Percentiles rank a stretch among this genome's conserved stretches.
Evolutionary conservation across 1,140 invertebrate species (phyloP).

Genomic region (Sarcophaga peregrina): DNA sequence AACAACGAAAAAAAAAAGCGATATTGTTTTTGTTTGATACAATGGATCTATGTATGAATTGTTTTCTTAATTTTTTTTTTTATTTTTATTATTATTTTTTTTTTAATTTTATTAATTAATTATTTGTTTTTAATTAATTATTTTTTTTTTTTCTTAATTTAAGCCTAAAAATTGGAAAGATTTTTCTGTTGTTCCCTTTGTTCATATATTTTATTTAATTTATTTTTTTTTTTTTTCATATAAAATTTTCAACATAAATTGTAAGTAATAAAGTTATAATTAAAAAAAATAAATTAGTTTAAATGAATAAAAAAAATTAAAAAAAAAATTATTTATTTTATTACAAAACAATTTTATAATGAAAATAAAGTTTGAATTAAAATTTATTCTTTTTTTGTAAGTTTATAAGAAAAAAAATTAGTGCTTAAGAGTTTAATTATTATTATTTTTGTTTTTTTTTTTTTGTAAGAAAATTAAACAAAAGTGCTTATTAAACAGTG

Average conservation of each 20-base stretch:
- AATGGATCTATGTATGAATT: constrained; percentile 23
- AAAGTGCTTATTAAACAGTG: neutral
- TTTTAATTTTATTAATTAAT: neutral
- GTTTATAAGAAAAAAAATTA: neutral
- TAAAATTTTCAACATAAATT: neutral
- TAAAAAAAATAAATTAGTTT: too few relatives aligned
- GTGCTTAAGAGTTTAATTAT: neutral
- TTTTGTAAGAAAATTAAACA: too few relatives aligned
- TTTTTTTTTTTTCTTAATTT: neutral
- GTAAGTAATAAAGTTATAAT: neutral
- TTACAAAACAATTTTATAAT: too few relatives aligned
- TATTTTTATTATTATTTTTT: constrained; percentile 34
- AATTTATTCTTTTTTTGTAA: neutral
- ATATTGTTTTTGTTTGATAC: constrained; percentile 30
- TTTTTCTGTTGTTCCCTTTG: constrained; percentile 1
- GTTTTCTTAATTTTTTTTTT: neutral
- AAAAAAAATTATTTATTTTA: neutral
- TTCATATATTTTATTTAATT: neutral
- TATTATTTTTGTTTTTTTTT: too few relatives aligned
- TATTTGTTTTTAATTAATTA: neutral
- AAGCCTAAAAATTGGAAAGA: neutral
- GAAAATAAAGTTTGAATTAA: too few relatives aligned
- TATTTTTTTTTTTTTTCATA: constrained; percentile 29
- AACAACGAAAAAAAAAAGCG: constrained; percentile 23
- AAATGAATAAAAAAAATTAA: neutral